Base-by-base conservation (phyloP, 2,797 vertebrate genomes). In the Staurois parvus region DNA sequence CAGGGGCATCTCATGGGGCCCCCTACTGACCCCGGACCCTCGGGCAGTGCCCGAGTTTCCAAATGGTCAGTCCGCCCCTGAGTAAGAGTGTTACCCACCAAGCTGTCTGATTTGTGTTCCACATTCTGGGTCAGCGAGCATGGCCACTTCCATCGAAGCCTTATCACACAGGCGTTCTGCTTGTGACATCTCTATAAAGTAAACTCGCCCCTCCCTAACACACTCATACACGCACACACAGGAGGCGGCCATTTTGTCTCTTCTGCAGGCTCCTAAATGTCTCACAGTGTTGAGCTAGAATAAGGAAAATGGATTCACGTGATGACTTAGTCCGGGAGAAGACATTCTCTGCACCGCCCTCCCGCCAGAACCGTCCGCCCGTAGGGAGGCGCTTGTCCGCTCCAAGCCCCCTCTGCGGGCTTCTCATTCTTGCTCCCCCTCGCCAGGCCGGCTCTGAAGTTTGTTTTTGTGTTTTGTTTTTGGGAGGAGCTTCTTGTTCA, bases 401-500 rank as follows among this genome's bases (percentile, higher is more conserved):
- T 42, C 40, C 40, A 12, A 48, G 45, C 0, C 3, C 45, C 59
- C 21, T 7, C 0, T 11, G 59, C 7, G 24, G 59, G 59, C 21
- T 26, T 8, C 2, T 70, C 69, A 76, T 26, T 73, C 76, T 7
- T 83, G 64, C 19, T 67, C 74, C 19, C 8, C 2, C 24, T 30
- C 24, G 1, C 28, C 12, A 0, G 81, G 72, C 89, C 87, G 19
- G 88, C 80, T 12, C 92, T 89, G 0, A 89, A 95, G 89, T 77
- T 96, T 94, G 76, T 59, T 92, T 93, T 95, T 97, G 90, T 93
- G 94, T 91, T 95, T 95, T 87, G 91, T 95, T 91, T 92, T 96
- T 87, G 95, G 94, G 45, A 95, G 92, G 81, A 96, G 91, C 92
- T 94, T 99, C 92, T 91, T 95, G 93, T 92, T 95, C 68, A 99